Percentiles rank a stretch among this genome's conserved stretches.
phyloP scores from a whole-genome alignment of 1,140 invertebrate species.

The Drosophila pruinosa region DNA sequence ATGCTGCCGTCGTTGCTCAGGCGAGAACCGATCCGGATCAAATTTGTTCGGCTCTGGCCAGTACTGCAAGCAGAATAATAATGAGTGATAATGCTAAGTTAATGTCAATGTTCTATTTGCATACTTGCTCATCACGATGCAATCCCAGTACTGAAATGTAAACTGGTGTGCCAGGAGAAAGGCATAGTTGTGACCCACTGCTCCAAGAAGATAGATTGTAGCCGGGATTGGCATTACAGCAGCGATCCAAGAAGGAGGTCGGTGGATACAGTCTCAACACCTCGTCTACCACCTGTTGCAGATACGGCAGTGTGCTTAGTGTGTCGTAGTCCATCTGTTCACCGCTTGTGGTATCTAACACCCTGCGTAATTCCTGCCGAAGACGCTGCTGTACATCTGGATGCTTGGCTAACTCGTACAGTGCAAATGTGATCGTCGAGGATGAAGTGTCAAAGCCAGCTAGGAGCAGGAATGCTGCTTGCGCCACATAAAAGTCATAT shows the following conservation, averaged over 20 bases:
- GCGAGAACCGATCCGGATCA: slow-evolving; percentile 84
- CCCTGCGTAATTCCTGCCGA: slow-evolving; percentile 75
- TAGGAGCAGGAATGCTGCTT: slow-evolving; percentile 86
- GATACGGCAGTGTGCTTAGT: slow-evolving; percentile 81
- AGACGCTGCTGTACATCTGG: slow-evolving; percentile 82
- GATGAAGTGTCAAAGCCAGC: slow-evolving; percentile 85
- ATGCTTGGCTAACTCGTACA: slow-evolving; percentile 83
- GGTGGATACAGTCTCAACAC: slow-evolving; percentile 85
- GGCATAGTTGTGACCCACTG: slow-evolving; percentile 11
- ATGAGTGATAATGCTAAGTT: slow-evolving; percentile 79
- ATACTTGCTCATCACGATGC: slow-evolving; percentile 65
- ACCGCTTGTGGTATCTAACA: slow-evolving; percentile 60
- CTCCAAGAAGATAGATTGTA: slow-evolving; percentile 82
- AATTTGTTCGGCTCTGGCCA: slow-evolving; percentile 83
- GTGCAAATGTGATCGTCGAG: slow-evolving; percentile 81
- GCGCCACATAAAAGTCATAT: slow-evolving; percentile 84
- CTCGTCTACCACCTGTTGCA: slow-evolving; percentile 83
- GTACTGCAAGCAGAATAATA: slow-evolving; percentile 58
- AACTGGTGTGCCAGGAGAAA: slow-evolving; percentile 61
- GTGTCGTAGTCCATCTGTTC: slow-evolving; percentile 81
- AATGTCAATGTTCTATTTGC: accelerated
- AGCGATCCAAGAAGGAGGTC: slow-evolving; percentile 84
- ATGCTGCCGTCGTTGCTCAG: slow-evolving; percentile 70
- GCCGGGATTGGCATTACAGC: slow-evolving; percentile 60
- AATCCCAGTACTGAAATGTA: slow-evolving; percentile 73